A percentile compares a stretch with the other conserved stretches of the same genome.
These are phyloP conservation scores for Epinephelus lanceolatus DNA, from an alignment of 2,113 vertebrate genomes.

Conservation along the genomic window DNA sequence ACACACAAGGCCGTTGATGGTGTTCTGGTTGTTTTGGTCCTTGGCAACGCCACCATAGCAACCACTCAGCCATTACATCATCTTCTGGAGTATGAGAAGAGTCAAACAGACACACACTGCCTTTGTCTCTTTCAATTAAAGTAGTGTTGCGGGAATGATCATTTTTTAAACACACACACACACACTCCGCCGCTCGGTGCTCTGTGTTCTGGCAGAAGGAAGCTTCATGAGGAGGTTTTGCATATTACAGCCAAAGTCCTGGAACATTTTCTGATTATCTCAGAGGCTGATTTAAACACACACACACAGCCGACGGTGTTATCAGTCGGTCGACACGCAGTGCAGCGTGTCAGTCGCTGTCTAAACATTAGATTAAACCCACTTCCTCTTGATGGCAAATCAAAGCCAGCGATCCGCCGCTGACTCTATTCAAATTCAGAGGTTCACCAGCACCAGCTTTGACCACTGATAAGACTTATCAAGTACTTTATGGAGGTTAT, in stretches of 20 bases:
- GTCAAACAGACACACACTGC: conserved; percentile 13
- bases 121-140: conserved; percentile 26
- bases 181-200: no score
- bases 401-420: conserved; percentile 28
- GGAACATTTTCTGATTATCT: conserved; percentile 40
- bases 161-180: background rate
- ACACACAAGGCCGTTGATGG: conserved; percentile 9
- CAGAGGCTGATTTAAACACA: background rate
- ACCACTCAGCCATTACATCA: conserved; percentile 66
- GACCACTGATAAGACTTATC: conserved; percentile 30
- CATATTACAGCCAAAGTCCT: conserved; percentile 23
- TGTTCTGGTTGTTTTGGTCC: conserved; percentile 67
- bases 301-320: background rate
- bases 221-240: conserved; percentile 34
- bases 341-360: background rate
- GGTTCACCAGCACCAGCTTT: conserved; percentile 9
- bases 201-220: conserved; percentile 34
- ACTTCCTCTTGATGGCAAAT: conserved; percentile 52
- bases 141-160: background rate
- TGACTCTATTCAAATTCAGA: conserved; percentile 28
- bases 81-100: conserved; percentile 25
- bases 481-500: background rate
- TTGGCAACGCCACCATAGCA: conserved; percentile 58
- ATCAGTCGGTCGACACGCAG: conserved; percentile 13
- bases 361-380: conserved; percentile 59